These are phyloP conservation scores for Sebastes goodei DNA, from an alignment of 2,797 vertebrate genomes.

Conservation along the genomic window DNA sequence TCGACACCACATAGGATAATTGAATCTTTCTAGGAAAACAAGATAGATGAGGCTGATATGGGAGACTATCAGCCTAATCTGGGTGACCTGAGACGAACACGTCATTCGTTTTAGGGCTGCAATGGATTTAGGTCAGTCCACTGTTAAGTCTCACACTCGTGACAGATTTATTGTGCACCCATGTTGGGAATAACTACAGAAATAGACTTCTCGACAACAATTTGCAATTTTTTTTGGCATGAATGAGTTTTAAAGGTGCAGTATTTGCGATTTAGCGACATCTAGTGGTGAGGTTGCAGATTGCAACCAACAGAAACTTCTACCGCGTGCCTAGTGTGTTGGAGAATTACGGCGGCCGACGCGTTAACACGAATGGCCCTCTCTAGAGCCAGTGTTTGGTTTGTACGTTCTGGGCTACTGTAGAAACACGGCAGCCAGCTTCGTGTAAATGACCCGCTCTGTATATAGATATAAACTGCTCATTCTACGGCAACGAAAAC, in stretches of 20 bases:
- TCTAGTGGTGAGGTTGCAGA: too few relatives aligned
- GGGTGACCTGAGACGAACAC: constrained; percentile 33
- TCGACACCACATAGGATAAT: constrained; percentile 26
- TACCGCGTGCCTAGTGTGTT: fast-evolving
- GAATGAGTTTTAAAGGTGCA: background rate
- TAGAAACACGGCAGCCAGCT: too few relatives aligned
- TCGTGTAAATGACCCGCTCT: too few relatives aligned
- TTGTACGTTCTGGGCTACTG: too few relatives aligned
- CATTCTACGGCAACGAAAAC: too few relatives aligned
- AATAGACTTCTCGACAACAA: background rate
- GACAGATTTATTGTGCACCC: background rate
- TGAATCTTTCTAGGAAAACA: constrained; percentile 50
- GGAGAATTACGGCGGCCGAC: too few relatives aligned
- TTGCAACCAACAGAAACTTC: too few relatives aligned
- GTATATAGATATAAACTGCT: too few relatives aligned
- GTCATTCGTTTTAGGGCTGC: constrained; percentile 8
- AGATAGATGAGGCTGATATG: constrained; percentile 48
- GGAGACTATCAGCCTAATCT: constrained; percentile 40
- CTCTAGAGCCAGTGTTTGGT: too few relatives aligned
- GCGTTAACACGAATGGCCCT: too few relatives aligned
- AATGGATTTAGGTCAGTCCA: constrained; percentile 22
- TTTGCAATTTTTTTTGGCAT: background rate
- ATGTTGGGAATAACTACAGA: background rate
- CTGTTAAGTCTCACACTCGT: background rate
- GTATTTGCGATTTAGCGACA: too few relatives aligned